phyloP scores from a whole-genome alignment of 2,113 vertebrate species.

The Microtus oregoni region DNA sequence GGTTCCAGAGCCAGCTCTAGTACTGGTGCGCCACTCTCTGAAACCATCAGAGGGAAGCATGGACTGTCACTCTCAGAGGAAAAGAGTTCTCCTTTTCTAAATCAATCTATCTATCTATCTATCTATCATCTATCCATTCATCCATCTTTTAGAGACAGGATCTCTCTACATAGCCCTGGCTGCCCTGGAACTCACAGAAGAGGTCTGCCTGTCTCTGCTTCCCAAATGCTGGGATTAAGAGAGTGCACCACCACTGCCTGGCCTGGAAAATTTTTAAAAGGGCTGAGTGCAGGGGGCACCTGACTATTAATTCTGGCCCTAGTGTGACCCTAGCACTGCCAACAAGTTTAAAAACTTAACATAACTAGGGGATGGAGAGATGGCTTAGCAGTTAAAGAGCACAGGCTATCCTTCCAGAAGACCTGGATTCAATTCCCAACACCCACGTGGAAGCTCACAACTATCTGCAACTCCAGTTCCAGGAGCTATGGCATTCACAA shows the following conservation, averaged over 20 bases:
- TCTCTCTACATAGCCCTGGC: not conserved
- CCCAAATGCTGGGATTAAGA: not conserved
- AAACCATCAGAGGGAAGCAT: constrained; percentile 26
- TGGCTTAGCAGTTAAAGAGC: not conserved
- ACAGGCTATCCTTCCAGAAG: not conserved
- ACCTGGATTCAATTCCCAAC: not conserved
- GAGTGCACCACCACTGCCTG: not conserved
- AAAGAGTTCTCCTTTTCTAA: not conserved
- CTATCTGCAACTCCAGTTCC: not conserved
- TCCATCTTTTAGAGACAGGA: too few relatives aligned
- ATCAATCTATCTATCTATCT: too few relatives aligned
- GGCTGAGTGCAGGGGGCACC: not conserved
- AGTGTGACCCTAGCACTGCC: not conserved
- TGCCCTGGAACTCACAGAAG: not conserved
- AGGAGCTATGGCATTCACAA: not conserved
- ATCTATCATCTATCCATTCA: too few relatives aligned
- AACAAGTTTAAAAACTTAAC: not conserved
- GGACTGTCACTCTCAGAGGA: not conserved
- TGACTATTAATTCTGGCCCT: not conserved
- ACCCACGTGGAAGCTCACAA: not conserved
- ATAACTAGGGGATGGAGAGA: not conserved
- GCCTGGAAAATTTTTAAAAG: too few relatives aligned
- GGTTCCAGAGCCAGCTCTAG: not conserved
- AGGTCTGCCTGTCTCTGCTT: not conserved
- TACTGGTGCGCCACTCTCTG: not conserved